Evolutionary conservation across 2,888 invertebrate species (phyloP).

Genomic region (Psylliodes chrysocephalus): DNA sequence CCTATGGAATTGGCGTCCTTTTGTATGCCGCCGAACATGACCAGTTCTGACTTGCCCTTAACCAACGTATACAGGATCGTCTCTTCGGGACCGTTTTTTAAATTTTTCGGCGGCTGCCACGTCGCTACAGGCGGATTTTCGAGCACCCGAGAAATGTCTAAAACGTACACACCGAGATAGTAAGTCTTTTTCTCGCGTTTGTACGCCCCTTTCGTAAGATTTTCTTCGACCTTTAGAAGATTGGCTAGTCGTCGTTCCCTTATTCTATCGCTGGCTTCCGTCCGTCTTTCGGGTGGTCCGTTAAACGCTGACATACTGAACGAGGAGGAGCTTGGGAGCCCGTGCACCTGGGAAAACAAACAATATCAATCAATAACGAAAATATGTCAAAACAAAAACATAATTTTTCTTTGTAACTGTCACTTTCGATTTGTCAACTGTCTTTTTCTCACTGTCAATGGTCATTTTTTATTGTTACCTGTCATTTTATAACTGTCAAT

Average conservation of each 20-base stretch:
- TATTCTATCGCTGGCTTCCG: slow-evolving; percentile 73
- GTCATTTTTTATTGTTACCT: no score
- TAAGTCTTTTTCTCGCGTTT: slow-evolving; percentile 53
- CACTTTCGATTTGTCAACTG: no score
- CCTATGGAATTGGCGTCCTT: slow-evolving; percentile 76
- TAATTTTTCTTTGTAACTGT: no score
- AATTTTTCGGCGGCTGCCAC: slow-evolving; percentile 76
- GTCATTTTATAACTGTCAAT: no score
- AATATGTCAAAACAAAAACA: no score
- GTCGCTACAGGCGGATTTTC: slow-evolving; percentile 73
- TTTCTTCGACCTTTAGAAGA: slow-evolving; percentile 50
- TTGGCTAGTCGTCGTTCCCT: slow-evolving; percentile 58
- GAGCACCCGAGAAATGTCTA: slow-evolving; percentile 82
- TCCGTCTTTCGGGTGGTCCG: slow-evolving; percentile 70
- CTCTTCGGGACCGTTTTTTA: slow-evolving; percentile 77
- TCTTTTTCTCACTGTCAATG: no score
- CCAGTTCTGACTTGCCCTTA: slow-evolving; percentile 89
- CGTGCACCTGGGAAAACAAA: slow-evolving; percentile 46
- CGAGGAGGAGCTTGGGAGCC: slow-evolving; percentile 36
- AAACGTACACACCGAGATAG: slow-evolving; percentile 80
- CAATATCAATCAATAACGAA: slow-evolving; percentile 28
- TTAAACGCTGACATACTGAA: slow-evolving; percentile 71
- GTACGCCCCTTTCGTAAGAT: slow-evolving; percentile 46
- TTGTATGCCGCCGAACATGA: slow-evolving; percentile 96
- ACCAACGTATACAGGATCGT: slow-evolving; percentile 90